A percentile compares a stretch with the other conserved stretches of the same genome.
These are phyloP conservation scores for Chionodraco myersi DNA, from an alignment of 2,113 vertebrate species.

Conservation along the genomic window DNA sequence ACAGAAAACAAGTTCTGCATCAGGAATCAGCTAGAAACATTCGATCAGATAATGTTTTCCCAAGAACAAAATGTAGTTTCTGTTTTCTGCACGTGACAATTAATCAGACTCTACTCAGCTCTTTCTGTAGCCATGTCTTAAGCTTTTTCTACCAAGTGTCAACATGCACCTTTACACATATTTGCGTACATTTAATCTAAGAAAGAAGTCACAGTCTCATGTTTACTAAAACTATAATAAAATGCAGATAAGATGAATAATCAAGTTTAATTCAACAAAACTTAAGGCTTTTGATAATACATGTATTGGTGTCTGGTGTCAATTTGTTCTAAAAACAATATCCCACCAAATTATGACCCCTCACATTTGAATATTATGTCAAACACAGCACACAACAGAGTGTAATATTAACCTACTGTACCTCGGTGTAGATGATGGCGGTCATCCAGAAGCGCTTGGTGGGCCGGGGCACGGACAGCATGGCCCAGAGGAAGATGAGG, in stretches of 20 bases:
- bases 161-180: too few species aligned
- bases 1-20: neutral
- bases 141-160: neutral
- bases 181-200: too few species aligned
- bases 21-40: neutral
- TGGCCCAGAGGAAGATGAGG: constrained; percentile 83
- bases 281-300: too few species aligned
- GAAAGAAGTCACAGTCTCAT: too few species aligned
- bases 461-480: constrained; percentile 85
- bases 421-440: constrained; percentile 86
- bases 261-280: too few species aligned
- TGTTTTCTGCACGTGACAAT: neutral
- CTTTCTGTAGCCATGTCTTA: neutral
- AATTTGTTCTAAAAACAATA: neutral
- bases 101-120: neutral
- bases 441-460: constrained; percentile 85
- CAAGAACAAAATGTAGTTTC: neutral
- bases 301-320: too few species aligned
- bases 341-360: neutral
- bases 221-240: too few species aligned
- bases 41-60: neutral
- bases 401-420: constrained; percentile 17
- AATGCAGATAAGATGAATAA: too few species aligned
- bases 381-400: neutral
- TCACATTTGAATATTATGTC: neutral